Evolutionary conservation across 1,140 invertebrate species (phyloP), one percentile per base, ranked within the genome.

Genomic region (Stegodyphus dumicola): DNA sequence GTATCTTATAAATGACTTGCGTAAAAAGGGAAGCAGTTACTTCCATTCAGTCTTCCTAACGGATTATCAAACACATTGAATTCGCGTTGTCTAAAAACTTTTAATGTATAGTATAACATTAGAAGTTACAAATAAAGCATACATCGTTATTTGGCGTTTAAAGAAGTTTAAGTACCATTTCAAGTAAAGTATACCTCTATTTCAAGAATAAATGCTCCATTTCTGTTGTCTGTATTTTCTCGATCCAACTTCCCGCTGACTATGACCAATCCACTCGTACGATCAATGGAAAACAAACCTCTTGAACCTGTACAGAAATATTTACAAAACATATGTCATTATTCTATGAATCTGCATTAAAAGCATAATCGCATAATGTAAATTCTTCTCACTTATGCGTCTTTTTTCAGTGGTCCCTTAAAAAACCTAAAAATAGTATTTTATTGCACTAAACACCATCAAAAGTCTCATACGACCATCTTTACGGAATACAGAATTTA

Each of bases 121-220:
- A 33, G 33, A 33, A 33, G 33, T 33, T 33, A 1, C 33, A 33
- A 33, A 3, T 33, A 33, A 33, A 33, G 33, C 3, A 33, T 33
- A 33, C 3, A 33, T 33, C 33, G 3, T 33, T 33, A 33, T 1
- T 33, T 33, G 33, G 33, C 33, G 33, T 33, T 33, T 33, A 33
- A 33, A 1, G 1, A 33, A 1, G 33, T 33, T 33, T 33, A 33
- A 33, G 33, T 33, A 1, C 33, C 3, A 33, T 33, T 33, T 33
- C 33, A 60, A 60, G 85, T 75, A 76, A 86, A 60, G 90, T 88
- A 92, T 17, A 95, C 95, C 86, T 94, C 93, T 88, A 97, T 95
- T 89, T 95, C 93, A 74, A 98, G 91, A 87, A 98, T 96, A 88
- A 96, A 97, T 69, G 96, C 95, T 15, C 95, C 95, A 90, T 95